These are phyloP conservation scores for Drosophila kepulauana DNA, from an alignment of 1,140 invertebrate species.

Conservation along the genomic window DNA sequence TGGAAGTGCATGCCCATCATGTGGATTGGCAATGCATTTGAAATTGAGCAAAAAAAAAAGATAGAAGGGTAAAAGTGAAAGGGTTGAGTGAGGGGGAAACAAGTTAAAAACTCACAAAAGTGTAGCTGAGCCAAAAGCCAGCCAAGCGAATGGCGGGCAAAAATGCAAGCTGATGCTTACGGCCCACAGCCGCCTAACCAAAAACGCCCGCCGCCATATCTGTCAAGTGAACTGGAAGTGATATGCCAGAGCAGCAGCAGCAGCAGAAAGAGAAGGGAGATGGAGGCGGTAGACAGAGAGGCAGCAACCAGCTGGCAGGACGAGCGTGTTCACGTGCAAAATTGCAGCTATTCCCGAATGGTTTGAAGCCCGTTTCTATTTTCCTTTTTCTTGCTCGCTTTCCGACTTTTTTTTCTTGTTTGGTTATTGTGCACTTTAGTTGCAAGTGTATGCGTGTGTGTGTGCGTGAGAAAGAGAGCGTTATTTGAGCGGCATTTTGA, in stretches of 20 bases:
- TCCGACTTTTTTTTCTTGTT: constrained; percentile 34
- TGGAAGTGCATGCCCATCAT: constrained; percentile 39
- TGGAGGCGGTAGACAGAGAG: not conserved
- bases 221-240: constrained; percentile 82
- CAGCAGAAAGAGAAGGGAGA: not conserved
- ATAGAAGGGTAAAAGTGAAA: constrained; percentile 3
- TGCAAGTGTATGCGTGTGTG: constrained; percentile 17
- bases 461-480: constrained; percentile 34
- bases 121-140: constrained; percentile 31
- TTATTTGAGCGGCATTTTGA: constrained; percentile 70
- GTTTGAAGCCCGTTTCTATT: constrained; percentile 47
- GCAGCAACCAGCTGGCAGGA: constrained; percentile 39
- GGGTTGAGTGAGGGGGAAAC: not conserved
- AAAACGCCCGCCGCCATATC: constrained; percentile 48
- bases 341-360: constrained; percentile 75
- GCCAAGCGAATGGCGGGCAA: constrained; percentile 42
- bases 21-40: constrained; percentile 52
- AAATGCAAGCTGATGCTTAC: constrained; percentile 35
- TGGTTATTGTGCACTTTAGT: constrained; percentile 41
- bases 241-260: constrained; percentile 51
- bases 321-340: constrained; percentile 80
- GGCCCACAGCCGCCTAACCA: not conserved
- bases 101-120: constrained; percentile 42
- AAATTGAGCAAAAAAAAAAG: constrained; percentile 36
- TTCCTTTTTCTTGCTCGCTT: constrained; percentile 34